These are phyloP conservation scores for Corydoras sp. DNA, from an alignment of 2,113 vertebrate species.

Conservation along the genomic window DNA sequence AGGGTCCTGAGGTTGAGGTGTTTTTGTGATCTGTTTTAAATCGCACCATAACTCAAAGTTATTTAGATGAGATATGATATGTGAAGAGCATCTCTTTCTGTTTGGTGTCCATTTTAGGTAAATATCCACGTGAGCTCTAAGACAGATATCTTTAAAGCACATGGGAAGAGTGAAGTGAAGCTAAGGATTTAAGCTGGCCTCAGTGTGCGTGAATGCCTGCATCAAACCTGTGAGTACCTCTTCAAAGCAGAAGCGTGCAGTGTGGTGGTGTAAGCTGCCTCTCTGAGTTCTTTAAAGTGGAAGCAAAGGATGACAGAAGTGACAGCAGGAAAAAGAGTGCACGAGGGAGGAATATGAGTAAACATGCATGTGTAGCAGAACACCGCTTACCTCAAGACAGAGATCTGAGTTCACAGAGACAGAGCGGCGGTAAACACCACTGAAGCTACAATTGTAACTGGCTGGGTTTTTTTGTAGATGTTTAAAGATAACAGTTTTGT, in stretches of 20 bases:
- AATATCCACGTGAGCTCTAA: not conserved
- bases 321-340: constrained; percentile 28
- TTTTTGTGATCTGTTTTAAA: too few species aligned
- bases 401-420: constrained; percentile 40
- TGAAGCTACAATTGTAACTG: constrained; percentile 5
- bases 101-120: too few species aligned
- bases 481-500: not conserved
- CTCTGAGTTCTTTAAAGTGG: constrained; percentile 37
- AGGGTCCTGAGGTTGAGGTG: too few species aligned
- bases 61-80: too few species aligned
- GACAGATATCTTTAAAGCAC: not conserved
- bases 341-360: constrained; percentile 23
- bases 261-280: constrained; percentile 34
- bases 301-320: constrained; percentile 42
- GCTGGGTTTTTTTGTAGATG: constrained; percentile 13
- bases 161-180: not conserved
- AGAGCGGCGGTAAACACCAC: constrained; percentile 7
- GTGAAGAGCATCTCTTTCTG: too few species aligned
- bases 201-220: constrained; percentile 2
- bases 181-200: constrained; percentile 2
- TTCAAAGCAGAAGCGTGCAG: constrained; percentile 37
- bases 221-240: constrained; percentile 1
- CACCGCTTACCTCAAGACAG: constrained; percentile 27
- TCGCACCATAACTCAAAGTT: too few species aligned
- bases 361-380: constrained; percentile 35